These are phyloP conservation scores for Drosophila percnosoma DNA, from an alignment of 2,888 invertebrate genomes.

Conservation along the genomic window DNA sequence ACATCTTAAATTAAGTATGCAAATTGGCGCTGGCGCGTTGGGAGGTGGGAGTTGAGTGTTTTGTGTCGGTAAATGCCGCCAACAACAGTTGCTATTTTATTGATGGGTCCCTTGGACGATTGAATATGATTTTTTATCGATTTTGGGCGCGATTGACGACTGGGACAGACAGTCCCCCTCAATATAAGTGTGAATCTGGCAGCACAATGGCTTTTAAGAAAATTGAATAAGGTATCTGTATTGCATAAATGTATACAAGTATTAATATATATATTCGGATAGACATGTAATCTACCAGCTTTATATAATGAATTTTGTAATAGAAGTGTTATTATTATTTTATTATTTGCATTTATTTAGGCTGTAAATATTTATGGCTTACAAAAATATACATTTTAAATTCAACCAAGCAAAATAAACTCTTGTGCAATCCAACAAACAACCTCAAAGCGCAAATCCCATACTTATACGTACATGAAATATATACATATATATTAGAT, in stretches of 20 bases:
- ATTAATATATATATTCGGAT: constrained; percentile 16
- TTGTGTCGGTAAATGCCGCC: constrained; percentile 27
- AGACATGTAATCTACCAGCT: constrained; percentile 28
- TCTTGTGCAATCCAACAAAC: constrained; percentile 8
- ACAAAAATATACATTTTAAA: constrained; percentile 25
- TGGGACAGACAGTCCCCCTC: constrained; percentile 3
- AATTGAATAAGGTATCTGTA: constrained; percentile 37
- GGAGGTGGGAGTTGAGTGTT: constrained; percentile 3
- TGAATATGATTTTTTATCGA: constrained; percentile 57
- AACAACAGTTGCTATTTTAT: constrained; percentile 48
- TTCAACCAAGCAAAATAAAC: constrained; percentile 33
- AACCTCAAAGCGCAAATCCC: constrained; percentile 34
- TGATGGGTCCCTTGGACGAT: constrained; percentile 48
- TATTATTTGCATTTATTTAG: constrained; percentile 19
- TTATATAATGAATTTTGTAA: constrained; percentile 26
- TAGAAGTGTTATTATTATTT: constrained; percentile 37
- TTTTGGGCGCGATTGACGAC: constrained; percentile 40
- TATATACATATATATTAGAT: background rate
- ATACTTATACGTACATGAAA: background rate
- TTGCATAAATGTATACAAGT: constrained; percentile 3
- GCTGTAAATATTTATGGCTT: constrained; percentile 37
- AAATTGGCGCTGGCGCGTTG: constrained; percentile 33
- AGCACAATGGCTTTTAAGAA: constrained; percentile 17
- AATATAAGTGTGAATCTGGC: constrained; percentile 16
- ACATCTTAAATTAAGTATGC: constrained; percentile 59